phyloP scores from a whole-genome alignment of 1,140 invertebrate species.

The Panonychus citri region DNA sequence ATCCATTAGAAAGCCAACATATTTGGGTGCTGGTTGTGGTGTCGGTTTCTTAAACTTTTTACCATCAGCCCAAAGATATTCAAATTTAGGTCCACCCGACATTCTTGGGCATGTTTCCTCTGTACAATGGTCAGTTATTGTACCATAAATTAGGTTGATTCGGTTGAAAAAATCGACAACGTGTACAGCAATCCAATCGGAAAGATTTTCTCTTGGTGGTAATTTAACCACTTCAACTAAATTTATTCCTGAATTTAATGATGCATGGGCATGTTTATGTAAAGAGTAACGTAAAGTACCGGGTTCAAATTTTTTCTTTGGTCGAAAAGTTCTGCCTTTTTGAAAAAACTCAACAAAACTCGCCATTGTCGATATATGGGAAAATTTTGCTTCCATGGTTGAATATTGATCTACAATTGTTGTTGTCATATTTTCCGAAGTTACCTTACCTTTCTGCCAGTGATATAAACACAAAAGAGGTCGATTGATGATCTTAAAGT shows the following conservation, averaged over 20 bases:
- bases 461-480: too few relatives aligned
- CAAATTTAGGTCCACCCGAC: conserved; percentile 46
- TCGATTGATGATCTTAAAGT: too few relatives aligned
- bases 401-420: neutral
- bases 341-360: conserved; percentile 54
- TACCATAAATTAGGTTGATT: conserved; percentile 73
- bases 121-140: conserved; percentile 65
- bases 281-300: conserved; percentile 74
- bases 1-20: conserved; percentile 70
- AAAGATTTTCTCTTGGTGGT: conserved; percentile 49
- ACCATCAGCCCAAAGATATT: conserved; percentile 82
- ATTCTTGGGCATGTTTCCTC: conserved; percentile 67
- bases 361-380: conserved; percentile 7
- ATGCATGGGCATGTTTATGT: conserved; percentile 69
- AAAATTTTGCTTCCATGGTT: neutral
- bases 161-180: conserved; percentile 91
- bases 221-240: conserved; percentile 56
- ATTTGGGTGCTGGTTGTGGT: conserved; percentile 58
- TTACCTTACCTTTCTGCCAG: too few relatives aligned
- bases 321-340: conserved; percentile 60
- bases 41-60: conserved; percentile 65
- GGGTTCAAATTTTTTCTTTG: conserved; percentile 68
- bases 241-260: conserved; percentile 78
- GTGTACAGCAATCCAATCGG: conserved; percentile 88
- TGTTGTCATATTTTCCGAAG: too few relatives aligned